Percentiles rank a stretch among this genome's conserved stretches.
These are phyloP conservation scores for Diphyllodes magnificus DNA, from an alignment of 2,113 vertebrate genomes.

Conservation along the genomic window DNA sequence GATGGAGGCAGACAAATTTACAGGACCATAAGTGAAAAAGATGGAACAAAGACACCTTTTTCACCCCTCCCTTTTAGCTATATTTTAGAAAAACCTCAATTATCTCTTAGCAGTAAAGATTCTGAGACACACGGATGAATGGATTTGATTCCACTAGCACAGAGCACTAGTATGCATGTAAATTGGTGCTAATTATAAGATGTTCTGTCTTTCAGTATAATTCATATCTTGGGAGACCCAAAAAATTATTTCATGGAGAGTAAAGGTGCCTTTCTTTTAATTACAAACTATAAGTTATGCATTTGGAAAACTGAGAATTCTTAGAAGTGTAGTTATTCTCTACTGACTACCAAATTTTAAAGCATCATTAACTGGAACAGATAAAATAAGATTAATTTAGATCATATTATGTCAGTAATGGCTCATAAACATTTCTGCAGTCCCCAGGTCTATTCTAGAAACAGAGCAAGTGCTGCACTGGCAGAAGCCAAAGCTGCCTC, in stretches of 20 bases:
- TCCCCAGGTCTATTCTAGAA: not conserved
- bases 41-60: not conserved
- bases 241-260: slow-evolving; percentile 6
- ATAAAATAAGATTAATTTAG: slow-evolving; percentile 44
- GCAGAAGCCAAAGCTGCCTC: not conserved
- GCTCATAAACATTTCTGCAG: slow-evolving; percentile 21
- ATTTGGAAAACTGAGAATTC: slow-evolving; percentile 3
- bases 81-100: not conserved
- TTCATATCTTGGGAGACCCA: not conserved
- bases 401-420: not conserved
- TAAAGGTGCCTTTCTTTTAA: slow-evolving; percentile 43
- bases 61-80: not conserved
- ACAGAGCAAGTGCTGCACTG: not conserved
- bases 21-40: not conserved
- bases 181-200: slow-evolving; percentile 17
- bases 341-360: not conserved
- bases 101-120: not conserved
- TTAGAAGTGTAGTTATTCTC: not conserved
- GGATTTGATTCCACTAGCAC: not conserved
- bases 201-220: not conserved
- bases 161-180: not conserved
- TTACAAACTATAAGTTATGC: slow-evolving; percentile 7
- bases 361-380: slow-evolving; percentile 3
- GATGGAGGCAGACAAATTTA: not conserved
- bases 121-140: not conserved